Conservation (phyloP, 1,140 invertebrate genomes). For the Sycobia sp. region DNA sequence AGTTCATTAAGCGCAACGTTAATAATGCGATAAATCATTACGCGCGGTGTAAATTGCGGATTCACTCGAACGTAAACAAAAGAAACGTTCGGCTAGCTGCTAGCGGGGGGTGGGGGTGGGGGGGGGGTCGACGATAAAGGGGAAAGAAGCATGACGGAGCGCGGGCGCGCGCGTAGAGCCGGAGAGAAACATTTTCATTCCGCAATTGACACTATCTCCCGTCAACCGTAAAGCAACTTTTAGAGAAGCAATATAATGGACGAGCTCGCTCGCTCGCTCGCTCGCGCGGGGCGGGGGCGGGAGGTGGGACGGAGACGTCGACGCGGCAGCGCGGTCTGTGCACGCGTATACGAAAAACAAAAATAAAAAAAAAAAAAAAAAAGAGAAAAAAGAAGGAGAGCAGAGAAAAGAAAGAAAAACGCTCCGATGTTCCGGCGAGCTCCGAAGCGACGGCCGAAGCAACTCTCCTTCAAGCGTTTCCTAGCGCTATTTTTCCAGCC, state of each 20-base stretch:
- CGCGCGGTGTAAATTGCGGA: slow-evolving; percentile 24
- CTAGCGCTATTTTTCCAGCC: slow-evolving; percentile 28
- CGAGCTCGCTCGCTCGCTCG: too few relatives aligned
- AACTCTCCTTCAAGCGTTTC: slow-evolving; percentile 20
- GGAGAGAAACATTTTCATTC: slow-evolving; percentile 35
- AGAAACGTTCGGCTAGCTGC: too few relatives aligned
- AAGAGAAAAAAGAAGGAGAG: too few relatives aligned
- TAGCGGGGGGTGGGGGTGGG: slow-evolving; percentile 14
- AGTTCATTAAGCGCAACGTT: slow-evolving; percentile 28
- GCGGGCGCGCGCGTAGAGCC: neutral
- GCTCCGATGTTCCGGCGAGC: slow-evolving; percentile 14
- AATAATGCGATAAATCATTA: slow-evolving; percentile 30
- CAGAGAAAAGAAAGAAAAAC: slow-evolving; percentile 8
- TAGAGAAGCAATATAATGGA: slow-evolving; percentile 25
- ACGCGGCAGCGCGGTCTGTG: too few relatives aligned
- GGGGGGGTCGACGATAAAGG: slow-evolving; percentile 15
- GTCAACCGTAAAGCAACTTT: slow-evolving; percentile 28
- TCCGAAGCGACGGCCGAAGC: neutral
- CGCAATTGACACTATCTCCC: slow-evolving; percentile 33
- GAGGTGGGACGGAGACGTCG: too few relatives aligned
- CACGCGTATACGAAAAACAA: too few relatives aligned
- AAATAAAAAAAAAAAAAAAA: too few relatives aligned
- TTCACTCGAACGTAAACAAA: slow-evolving; percentile 29
- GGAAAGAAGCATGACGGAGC: slow-evolving; percentile 28
- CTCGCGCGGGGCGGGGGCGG: too few relatives aligned